phyloP scores from a whole-genome alignment of 2,113 vertebrate genomes.

The Ploceus nigricollis region DNA sequence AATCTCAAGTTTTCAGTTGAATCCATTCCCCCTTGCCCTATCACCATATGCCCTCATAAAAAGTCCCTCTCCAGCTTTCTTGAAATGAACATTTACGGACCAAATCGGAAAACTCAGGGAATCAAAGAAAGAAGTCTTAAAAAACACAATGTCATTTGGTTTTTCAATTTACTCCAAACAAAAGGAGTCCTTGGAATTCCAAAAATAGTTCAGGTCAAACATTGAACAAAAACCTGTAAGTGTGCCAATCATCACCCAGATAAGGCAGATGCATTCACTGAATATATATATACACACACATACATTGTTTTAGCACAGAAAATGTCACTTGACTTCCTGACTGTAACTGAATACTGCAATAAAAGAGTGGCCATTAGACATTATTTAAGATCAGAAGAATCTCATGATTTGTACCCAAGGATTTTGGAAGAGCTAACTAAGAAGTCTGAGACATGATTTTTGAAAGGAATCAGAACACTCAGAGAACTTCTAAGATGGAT shows the following conservation, averaged over 20 bases:
- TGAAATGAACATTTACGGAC: background rate
- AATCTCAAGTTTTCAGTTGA: background rate
- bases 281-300: background rate
- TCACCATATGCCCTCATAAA: background rate
- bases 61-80: background rate
- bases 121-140: background rate
- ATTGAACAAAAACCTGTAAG: background rate
- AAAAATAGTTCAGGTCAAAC: background rate
- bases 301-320: constrained; percentile 13
- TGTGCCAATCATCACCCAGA: background rate
- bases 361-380: background rate
- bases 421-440: background rate
- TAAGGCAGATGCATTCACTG: background rate
- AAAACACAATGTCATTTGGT: background rate
- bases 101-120: background rate
- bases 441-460: background rate
- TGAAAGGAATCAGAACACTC: background rate
- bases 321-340: constrained; percentile 21
- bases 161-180: background rate
- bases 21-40: background rate
- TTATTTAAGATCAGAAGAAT: constrained; percentile 17
- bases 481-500: background rate
- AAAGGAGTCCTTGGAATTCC: background rate
- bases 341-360: constrained; percentile 8
- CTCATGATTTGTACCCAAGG: background rate